Conservation (phyloP, 2,888 invertebrate genomes). For the Pachliopta kotzebuea region DNA sequence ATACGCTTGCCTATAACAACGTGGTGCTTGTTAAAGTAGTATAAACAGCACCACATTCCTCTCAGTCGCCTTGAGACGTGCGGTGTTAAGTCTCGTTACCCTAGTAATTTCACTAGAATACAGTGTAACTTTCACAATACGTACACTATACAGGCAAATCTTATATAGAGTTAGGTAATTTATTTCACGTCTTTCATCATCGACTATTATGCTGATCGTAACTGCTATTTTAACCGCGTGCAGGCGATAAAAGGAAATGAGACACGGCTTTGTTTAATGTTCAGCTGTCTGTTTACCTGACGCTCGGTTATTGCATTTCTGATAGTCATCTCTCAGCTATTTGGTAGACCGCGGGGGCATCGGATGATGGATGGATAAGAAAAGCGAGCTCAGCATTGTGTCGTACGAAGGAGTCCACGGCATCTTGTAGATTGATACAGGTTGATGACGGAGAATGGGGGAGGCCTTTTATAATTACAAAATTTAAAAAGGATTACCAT, state of each 20-base stretch:
- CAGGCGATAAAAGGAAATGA: constrained; percentile 18
- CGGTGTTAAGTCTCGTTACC: no score
- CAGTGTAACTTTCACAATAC: no score
- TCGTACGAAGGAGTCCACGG: constrained; percentile 15
- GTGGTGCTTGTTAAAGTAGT: no score
- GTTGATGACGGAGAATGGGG: constrained; percentile 11
- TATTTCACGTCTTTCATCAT: background rate
- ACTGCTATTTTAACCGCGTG: constrained; percentile 8
- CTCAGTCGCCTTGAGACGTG: no score
- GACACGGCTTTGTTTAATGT: constrained; percentile 26
- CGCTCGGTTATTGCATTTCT: constrained; percentile 26
- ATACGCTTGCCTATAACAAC: no score
- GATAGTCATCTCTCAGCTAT: constrained; percentile 27
- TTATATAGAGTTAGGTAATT: background rate
- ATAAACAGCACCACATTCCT: no score
- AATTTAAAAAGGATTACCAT: constrained; percentile 5
- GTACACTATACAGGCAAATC: no score
- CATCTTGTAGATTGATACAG: constrained; percentile 12
- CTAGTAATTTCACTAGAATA: no score
- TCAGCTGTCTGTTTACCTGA: constrained; percentile 21
- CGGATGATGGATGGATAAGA: constrained; percentile 28
- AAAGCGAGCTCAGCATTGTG: constrained; percentile 23
- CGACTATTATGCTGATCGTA: background rate
- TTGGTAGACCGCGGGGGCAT: constrained; percentile 19
- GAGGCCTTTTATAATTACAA: constrained; percentile 5